Conservation (phyloP, 2,797 vertebrate genomes). For the Gouania willdenowi region DNA sequence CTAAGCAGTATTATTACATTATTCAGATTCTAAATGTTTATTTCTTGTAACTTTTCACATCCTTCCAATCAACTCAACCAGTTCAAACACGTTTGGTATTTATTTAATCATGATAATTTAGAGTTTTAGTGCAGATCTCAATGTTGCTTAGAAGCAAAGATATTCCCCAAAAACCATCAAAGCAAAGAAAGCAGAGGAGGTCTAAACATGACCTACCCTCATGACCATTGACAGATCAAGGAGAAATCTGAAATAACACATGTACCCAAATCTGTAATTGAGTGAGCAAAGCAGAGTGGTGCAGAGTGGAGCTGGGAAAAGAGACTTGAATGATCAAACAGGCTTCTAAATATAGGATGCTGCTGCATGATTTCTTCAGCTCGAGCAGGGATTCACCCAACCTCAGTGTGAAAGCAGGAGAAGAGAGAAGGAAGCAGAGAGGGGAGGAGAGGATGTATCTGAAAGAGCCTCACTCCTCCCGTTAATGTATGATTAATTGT, state of each 20-base stretch:
- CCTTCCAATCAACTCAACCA: not conserved
- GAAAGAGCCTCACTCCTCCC: slow-evolving; percentile 5
- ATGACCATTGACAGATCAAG: slow-evolving; percentile 14
- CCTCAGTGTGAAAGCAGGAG: slow-evolving; percentile 22
- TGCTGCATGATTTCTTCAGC: slow-evolving; percentile 65
- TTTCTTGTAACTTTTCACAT: not conserved
- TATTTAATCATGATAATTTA: not conserved
- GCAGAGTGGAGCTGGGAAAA: slow-evolving; percentile 26
- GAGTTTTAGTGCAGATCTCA: not conserved
- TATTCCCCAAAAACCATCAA: too few relatives aligned
- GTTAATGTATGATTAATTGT: not conserved
- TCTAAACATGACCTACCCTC: slow-evolving; percentile 4
- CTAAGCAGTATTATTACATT: too few relatives aligned
- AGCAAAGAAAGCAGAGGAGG: slow-evolving; percentile 19
- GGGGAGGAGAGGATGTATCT: not conserved
- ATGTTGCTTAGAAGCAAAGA: too few relatives aligned
- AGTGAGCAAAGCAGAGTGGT: slow-evolving; percentile 20
- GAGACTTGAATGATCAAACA: slow-evolving; percentile 56
- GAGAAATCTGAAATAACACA: slow-evolving; percentile 30
- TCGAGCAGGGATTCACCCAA: slow-evolving; percentile 64
- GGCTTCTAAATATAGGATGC: slow-evolving; percentile 68
- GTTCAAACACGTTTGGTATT: too few relatives aligned
- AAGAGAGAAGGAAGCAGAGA: not conserved
- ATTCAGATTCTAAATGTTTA: not conserved
- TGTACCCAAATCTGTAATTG: slow-evolving; percentile 37